Evolutionary conservation across 2,888 invertebrate genomes (phyloP), one percentile per base, ranked within the genome.

Genomic region (Lycocerus yunnanus): DNA sequence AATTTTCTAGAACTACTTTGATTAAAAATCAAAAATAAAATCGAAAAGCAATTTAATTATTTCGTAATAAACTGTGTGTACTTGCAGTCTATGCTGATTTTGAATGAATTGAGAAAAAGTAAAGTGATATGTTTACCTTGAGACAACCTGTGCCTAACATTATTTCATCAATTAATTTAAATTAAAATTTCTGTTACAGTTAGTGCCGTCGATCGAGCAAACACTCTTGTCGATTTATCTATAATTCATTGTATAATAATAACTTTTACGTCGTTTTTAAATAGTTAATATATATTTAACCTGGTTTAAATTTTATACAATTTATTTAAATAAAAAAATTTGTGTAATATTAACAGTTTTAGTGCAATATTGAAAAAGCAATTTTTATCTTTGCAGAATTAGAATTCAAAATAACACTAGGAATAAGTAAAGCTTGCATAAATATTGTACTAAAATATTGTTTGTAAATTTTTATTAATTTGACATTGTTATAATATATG

Each of bases 151-250:
- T 43, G 43, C n/a, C n/a, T 43, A 43, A n/a, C n/a, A 13, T 6
- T 43, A 43, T 6, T 6, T 43, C 43, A n/a, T n/a, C n/a, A 43
- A 43, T 43, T 43, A 43, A 43, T 43, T 43, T 43, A 43, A 43
- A 43, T 43, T 43, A 5, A n/a, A 43, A 43, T 43, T 73, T 69
- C 61, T 66, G 60, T 74, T 75, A n/a, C 75, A 75, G 75, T 75
- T 58, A 75, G 75, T 72, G 75, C 75, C 60, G 75, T 72, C 60
- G 72, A 71, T 69, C 59, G 72, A 66, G 75, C 71, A 16, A 75
- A 71, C 58, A 71, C 69, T 58, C 60, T 75, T 72, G 71, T 69
- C 66, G 71, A 71, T 66, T 66, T 71, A 66, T 72, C 71, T 58
- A 66, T 72, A 63, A 66, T 72, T 69, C 71, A 75, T 66, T 75